phyloP scores from a whole-genome alignment of 1,140 invertebrate species.

The Charaxes varanes region DNA sequence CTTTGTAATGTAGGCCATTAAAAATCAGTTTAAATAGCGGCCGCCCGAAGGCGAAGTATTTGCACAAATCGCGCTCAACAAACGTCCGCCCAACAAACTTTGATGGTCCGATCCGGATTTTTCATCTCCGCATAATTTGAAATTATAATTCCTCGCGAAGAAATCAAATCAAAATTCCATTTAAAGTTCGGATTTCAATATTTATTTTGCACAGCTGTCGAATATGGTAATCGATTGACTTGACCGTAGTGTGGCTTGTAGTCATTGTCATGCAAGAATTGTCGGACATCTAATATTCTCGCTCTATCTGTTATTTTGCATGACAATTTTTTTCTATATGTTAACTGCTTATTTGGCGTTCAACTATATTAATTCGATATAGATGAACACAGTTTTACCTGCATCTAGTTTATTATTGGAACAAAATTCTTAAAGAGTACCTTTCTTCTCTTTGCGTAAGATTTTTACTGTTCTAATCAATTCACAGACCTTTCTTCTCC shows the following conservation, averaged over 20 bases:
- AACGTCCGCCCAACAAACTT: conserved; percentile 33
- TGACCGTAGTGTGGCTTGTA: conserved; percentile 21
- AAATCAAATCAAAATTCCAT: conserved; percentile 72
- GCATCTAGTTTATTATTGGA: too few species aligned
- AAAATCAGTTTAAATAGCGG: conserved; percentile 52
- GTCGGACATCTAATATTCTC: too few species aligned
- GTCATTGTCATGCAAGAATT: conserved; percentile 10
- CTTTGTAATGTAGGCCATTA: conserved; percentile 50
- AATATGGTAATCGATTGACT: conserved; percentile 34
- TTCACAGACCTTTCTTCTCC: too few species aligned
- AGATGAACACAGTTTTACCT: too few species aligned
- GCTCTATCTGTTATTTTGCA: too few species aligned
- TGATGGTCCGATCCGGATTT: conserved; percentile 65
- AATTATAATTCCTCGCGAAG: conserved; percentile 65
- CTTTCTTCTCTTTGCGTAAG: too few species aligned
- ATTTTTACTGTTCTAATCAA: too few species aligned
- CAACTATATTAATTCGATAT: too few species aligned
- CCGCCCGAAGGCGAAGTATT: conserved; percentile 32
- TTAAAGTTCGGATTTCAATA: conserved; percentile 65
- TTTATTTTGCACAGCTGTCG: conserved; percentile 56
- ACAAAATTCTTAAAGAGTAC: too few species aligned
- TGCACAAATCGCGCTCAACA: conserved; percentile 23
- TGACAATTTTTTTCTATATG: too few species aligned
- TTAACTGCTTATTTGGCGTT: too few species aligned
- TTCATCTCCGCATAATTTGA: conserved; percentile 67